A percentile compares a stretch with the other conserved stretches of the same genome.
These are phyloP conservation scores for Megalops atlanticus DNA, from an alignment of 2,113 vertebrate species.

Conservation along the genomic window DNA sequence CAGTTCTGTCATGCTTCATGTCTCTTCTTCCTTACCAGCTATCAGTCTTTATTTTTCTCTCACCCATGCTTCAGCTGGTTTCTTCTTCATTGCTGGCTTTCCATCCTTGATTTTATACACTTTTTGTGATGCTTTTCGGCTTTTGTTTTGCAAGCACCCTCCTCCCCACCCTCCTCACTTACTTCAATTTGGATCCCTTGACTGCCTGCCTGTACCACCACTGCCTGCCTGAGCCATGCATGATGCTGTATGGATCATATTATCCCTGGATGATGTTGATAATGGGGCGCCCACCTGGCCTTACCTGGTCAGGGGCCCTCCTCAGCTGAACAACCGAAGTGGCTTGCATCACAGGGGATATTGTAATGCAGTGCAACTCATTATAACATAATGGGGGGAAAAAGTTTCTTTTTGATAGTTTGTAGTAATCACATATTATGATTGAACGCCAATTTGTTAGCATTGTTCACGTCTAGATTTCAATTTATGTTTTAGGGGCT, in stretches of 20 bases:
- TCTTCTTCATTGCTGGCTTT: not conserved
- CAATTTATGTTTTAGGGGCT: not conserved
- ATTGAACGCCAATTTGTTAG: not conserved
- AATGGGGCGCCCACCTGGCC: not conserved
- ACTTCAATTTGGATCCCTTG: constrained; percentile 13
- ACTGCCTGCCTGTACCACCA: constrained; percentile 37
- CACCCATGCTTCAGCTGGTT: not conserved
- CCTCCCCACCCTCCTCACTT: constrained; percentile 21
- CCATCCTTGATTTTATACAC: not conserved
- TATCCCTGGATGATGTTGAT: not conserved
- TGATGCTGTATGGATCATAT: constrained; percentile 44
- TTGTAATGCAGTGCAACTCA: no score
- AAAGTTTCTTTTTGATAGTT: constrained; percentile 4
- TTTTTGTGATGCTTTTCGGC: not conserved
- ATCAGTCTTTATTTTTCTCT: not conserved
- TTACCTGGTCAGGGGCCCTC: not conserved
- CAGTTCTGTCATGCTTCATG: not conserved
- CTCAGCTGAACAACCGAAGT: not conserved
- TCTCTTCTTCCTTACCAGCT: not conserved
- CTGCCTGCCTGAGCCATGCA: constrained; percentile 53
- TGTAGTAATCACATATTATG: not conserved
- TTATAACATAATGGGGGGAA: no score
- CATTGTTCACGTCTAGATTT: not conserved
- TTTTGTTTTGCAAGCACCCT: no score
- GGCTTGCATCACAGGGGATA: constrained; percentile 9